Evolutionary conservation across 2,888 invertebrate species (phyloP), one percentile per base, ranked within the genome.

Genomic region (Gortyna flavago): DNA sequence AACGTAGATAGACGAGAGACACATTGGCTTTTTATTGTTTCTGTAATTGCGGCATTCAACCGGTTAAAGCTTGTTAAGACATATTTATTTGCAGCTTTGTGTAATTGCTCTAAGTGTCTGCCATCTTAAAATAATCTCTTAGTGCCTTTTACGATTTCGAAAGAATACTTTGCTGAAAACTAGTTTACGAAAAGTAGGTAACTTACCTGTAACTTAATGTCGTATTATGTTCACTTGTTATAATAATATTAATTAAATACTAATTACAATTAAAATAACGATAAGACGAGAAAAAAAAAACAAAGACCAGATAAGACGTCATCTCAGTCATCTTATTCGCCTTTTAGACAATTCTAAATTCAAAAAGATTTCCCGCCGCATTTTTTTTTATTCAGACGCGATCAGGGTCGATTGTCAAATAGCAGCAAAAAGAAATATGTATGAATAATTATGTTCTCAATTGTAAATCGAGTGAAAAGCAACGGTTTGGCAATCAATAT

Each of bases 11-110:
- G 18, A 48, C 7, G 48, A 7, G 18, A 48, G 18, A 21, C 18
- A 48, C 48, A 48, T 7, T 48, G 48, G 18, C 18, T 21, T 48
- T 21, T 48, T 21, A 48, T 21, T 7, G 48, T 48, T 21, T 48
- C 7, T 48, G 48, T 21, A 48, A 48, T 6, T 48, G 18, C 18
- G 1, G 48, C 16, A 48, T 48, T 48, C 5, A 48, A 48, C 48
- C 18, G 48, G 48, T 48, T 68, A 38, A 35, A 35, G 1, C 32
- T 35, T 8, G n/a, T 44, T 75, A 61, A 21, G 38, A 61, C 48
- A 62, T 54, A n/a, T 35, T 51, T 76, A 44, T 76, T 64, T 75
- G 11, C 32, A 35, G 51, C 8, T 51, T 44, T 18, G n/a, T 7
- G 32, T 75, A 62, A 41, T 32, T 32, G 51, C 21, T 51, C 1